Conservation (phyloP, 1,140 invertebrate species). For the Cotesia chilonis region DNA sequence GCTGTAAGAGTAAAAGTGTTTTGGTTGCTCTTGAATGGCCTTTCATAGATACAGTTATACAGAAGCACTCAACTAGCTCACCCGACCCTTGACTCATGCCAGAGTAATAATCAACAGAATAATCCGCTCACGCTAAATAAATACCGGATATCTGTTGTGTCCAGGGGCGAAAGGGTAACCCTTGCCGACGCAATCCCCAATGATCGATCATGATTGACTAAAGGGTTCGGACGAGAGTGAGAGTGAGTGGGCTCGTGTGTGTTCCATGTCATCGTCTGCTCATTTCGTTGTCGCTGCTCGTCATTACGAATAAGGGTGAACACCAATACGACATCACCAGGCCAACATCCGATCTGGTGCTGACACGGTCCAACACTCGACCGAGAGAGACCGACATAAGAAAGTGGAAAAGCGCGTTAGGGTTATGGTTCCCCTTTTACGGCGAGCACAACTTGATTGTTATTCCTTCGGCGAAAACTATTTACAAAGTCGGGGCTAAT, state of each 20-base stretch:
- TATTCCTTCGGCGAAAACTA: conserved; percentile 62
- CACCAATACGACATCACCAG: not conserved
- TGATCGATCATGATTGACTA: conserved; percentile 59
- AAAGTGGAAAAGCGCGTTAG: conserved; percentile 35
- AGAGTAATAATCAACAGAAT: conserved; percentile 53
- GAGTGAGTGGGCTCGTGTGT: conserved; percentile 24
- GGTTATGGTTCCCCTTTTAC: conserved; percentile 36
- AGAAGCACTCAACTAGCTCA: not conserved
- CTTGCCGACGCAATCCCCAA: conserved; percentile 51
- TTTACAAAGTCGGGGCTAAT: conserved; percentile 63
- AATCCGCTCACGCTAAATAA: conserved; percentile 58
- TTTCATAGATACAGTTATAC: not conserved
- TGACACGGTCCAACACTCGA: not conserved
- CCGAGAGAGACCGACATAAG: not conserved
- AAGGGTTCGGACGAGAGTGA: conserved; percentile 22
- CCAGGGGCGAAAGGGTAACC: conserved; percentile 41
- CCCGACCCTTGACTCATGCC: conserved; percentile 28
- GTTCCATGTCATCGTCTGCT: conserved; percentile 28
- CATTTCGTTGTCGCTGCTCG: conserved; percentile 7
- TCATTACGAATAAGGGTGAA: not conserved
- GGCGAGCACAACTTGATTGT: conserved; percentile 47
- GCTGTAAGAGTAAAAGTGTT: conserved; percentile 9
- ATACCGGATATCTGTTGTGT: conserved; percentile 43
- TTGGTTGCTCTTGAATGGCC: not conserved
- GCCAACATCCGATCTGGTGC: not conserved